Evolutionary conservation across 2,113 vertebrate genomes (phyloP), one percentile per base, ranked within the genome.

Genomic region (Cyanoramphus novaezelandiae): DNA sequence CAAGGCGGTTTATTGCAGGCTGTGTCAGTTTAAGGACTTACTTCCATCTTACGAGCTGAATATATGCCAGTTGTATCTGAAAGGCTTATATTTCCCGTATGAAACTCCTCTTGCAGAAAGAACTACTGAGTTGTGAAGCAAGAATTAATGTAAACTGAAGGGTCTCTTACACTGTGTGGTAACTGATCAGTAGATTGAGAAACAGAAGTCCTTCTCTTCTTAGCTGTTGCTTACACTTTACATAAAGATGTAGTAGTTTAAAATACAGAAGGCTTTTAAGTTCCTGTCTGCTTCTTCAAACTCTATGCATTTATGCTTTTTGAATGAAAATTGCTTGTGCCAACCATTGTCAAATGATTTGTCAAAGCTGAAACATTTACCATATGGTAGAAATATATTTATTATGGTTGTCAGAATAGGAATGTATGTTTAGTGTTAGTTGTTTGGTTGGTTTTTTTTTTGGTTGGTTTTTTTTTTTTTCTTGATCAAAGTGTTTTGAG

Each of bases 101-200:
- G 90, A 94, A 95, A 91, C 62, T 78, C 12, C 50, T 78, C 50
- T 92, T 92, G 85, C 81, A 87, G 82, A 94, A 74, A 65, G 43
- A 67, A 47, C 31, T 46, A 11, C 65, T 25, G 74, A 81, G 69
- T 75, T 49, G 49, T 49, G 82, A 86, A 86, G 60, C 44, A 92
- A 85, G 31, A 84, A 68, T 84, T 57, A 71, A 41, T 64, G 23
- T 59, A 47, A 82, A 85, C 43, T 64, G 78, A 55, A 89, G 46
- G 28, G 5, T 78, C 7, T 49, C 65, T 85, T 86, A 14, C 6
- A 15, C 28, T 62, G 23, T 13, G 4, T 39, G 3, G 3, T 53
- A 80, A 59, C 13, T 75, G 64, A 47, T 64, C 20, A 8, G 62
- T 47, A 82, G 17, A 41, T 71, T 47, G 57, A 85, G 82, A 82